phyloP scores from a whole-genome alignment of 2,888 invertebrate genomes.

The Agrochola litura region DNA sequence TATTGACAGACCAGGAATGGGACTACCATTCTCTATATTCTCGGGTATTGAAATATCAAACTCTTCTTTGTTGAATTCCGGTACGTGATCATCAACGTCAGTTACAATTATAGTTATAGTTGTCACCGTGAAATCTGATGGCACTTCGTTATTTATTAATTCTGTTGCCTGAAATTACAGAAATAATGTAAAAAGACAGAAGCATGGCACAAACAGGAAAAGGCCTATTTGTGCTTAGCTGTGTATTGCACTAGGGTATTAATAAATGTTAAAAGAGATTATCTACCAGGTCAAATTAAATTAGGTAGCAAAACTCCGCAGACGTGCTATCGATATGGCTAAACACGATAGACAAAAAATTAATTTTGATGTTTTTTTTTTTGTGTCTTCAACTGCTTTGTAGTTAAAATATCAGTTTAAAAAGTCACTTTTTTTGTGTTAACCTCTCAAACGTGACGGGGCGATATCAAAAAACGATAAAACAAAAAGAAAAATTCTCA shows the following conservation, averaged over 20 bases:
- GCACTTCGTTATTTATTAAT: slow-evolving; percentile 93
- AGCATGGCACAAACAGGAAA: neutral
- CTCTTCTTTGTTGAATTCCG: slow-evolving; percentile 92
- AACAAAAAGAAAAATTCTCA: no score
- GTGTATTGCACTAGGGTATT: no score
- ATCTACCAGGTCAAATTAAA: no score
- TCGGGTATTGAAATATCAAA: slow-evolving; percentile 94
- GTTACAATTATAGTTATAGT: slow-evolving; percentile 94
- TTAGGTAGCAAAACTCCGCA: no score
- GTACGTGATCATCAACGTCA: slow-evolving; percentile 94
- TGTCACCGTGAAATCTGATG: slow-evolving; percentile 92
- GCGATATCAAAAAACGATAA: no score
- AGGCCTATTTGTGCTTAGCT: neutral
- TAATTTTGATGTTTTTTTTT: no score
- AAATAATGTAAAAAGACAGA: neutral
- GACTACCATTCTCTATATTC: slow-evolving; percentile 93
- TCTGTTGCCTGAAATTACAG: slow-evolving; percentile 91
- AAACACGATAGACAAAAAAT: no score
- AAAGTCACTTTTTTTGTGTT: no score
- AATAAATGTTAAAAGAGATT: neutral
- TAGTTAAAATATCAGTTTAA: no score
- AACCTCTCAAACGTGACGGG: no score
- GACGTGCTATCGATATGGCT: no score
- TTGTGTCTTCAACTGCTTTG: no score
- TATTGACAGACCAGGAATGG: slow-evolving; percentile 93